phyloP scores from a whole-genome alignment of 2,888 invertebrate species.

The Hirtodrosophila histrioides region DNA sequence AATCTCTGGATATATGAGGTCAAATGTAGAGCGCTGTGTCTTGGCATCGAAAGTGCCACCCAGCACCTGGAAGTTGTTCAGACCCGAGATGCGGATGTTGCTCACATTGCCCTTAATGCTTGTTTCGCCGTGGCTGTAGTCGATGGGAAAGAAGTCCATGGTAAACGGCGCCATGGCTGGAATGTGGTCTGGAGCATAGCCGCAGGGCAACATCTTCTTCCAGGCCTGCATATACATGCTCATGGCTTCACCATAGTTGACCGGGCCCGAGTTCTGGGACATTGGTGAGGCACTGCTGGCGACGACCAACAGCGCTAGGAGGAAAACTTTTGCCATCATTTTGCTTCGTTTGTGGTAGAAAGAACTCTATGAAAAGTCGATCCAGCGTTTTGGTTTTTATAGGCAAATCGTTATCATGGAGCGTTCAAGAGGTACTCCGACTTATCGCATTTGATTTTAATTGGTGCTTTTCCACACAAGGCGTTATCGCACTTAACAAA shows the following conservation, averaged over 20 bases:
- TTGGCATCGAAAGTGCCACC: constrained; percentile 43
- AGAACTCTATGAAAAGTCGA: constrained; percentile 10
- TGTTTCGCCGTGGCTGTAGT: constrained; percentile 30
- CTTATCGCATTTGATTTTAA: constrained; percentile 18
- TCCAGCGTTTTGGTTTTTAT: constrained; percentile 18
- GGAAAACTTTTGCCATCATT: constrained; percentile 51
- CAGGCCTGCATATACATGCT: constrained; percentile 48
- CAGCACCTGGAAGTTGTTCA: constrained; percentile 60
- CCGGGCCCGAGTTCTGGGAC: constrained; percentile 14
- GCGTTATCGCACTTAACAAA: no score
- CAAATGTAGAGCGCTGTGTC: constrained; percentile 56
- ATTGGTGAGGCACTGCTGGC: constrained; percentile 21
- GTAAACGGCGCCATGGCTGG: constrained; percentile 66
- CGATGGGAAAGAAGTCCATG: constrained; percentile 27
- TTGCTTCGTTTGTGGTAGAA: constrained; percentile 13
- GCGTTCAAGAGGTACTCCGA: constrained; percentile 11
- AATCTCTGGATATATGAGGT: constrained; percentile 59
- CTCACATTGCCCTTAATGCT: constrained; percentile 62
- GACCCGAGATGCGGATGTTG: constrained; percentile 63
- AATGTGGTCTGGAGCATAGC: constrained; percentile 55
- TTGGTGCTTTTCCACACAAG: no score
- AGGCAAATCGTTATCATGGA: constrained; percentile 21
- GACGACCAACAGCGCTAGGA: constrained; percentile 44
- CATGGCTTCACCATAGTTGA: constrained; percentile 55
- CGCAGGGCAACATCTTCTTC: constrained; percentile 72